Conservation (phyloP, 2,113 vertebrate genomes). For the Toxotes jaculatrix region DNA sequence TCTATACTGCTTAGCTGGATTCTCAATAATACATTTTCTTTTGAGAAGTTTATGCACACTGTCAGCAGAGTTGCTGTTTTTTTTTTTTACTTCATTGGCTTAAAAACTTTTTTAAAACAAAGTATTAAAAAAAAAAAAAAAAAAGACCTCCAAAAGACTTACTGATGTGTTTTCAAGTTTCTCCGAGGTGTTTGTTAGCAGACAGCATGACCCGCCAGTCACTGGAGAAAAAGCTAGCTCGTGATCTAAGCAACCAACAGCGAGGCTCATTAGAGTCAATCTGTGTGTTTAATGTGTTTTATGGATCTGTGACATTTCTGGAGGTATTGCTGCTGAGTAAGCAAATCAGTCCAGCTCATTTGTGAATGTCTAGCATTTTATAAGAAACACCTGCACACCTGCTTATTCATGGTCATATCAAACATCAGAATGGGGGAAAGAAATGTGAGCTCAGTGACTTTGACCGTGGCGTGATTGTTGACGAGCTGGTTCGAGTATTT, state of each 20-base stretch:
- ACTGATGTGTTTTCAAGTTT: neutral
- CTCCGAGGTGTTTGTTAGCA: neutral
- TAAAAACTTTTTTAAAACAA: conserved; percentile 16
- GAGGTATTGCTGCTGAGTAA: neutral
- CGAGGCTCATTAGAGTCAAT: conserved; percentile 19
- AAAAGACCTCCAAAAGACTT: neutral
- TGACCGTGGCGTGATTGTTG: no score
- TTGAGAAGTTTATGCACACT: neutral
- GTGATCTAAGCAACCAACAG: neutral
- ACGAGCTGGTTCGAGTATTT: no score
- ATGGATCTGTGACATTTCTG: conserved; percentile 11
- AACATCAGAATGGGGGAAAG: no score
- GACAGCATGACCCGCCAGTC: conserved; percentile 21
- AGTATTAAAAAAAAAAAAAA: neutral
- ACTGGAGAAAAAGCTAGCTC: neutral
- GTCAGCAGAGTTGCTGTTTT: neutral
- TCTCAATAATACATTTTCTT: neutral
- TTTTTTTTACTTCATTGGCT: neutral
- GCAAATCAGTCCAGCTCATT: neutral
- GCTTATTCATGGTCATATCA: no score
- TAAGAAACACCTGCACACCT: no score
- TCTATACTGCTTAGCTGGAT: neutral
- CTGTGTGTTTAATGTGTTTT: neutral
- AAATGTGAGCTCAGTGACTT: no score
- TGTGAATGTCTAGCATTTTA: neutral